Evolutionary conservation across 2,888 invertebrate species (phyloP), one percentile per base, ranked within the genome.

Genomic region (Stenchaetothrips biformis): DNA sequence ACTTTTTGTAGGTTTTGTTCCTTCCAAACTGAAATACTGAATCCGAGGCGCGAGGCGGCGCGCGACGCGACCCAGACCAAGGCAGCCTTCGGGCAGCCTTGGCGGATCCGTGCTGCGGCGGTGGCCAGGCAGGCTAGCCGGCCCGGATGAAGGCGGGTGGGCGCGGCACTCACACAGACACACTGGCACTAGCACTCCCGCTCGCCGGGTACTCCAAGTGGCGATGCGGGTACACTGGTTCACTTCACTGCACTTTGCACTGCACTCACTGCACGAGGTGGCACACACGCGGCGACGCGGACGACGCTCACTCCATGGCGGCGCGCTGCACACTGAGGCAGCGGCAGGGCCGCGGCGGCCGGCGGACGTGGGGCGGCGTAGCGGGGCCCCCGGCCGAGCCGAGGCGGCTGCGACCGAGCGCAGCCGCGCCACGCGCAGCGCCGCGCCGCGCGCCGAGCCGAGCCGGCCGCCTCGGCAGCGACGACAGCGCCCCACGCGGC

Each of bases 391-490:
- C 78, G 13, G 79, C 48, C 53, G 78, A 62, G 80, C 80, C 81
- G 79, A 79, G 62, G 47, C 79, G 80, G 79, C 81, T 77, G 48
- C 48, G 81, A 37, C 80, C 78, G 67, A 37, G 67, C 67, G 13
- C 59, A 59, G 47, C 79, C 77, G 48, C 53, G 47, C 78, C 53
- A 77, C 48, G 13, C n/a, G n/a, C 37, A 1, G 4, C 37, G 13
- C 59, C 59, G 59, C 59, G 59, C 59, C 59, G 59, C 59, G 59
- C 16, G 59, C 59, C 59, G 59, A 59, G 47, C 79, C 77, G 48
- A 77, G 53, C 78, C 53, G 77, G 62, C n/a, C n/a, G n/a, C 37
- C 37, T 11, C 78, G 59, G 2, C 13, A 13, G 59, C 59, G 18
- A 59, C 82, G 74, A 62, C 49, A 79, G 80, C 78, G 67, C 80